Evolutionary conservation across 2,797 vertebrate species (phyloP), one percentile per base, ranked within the genome.

Genomic region (Setipinna tenuifilis): DNA sequence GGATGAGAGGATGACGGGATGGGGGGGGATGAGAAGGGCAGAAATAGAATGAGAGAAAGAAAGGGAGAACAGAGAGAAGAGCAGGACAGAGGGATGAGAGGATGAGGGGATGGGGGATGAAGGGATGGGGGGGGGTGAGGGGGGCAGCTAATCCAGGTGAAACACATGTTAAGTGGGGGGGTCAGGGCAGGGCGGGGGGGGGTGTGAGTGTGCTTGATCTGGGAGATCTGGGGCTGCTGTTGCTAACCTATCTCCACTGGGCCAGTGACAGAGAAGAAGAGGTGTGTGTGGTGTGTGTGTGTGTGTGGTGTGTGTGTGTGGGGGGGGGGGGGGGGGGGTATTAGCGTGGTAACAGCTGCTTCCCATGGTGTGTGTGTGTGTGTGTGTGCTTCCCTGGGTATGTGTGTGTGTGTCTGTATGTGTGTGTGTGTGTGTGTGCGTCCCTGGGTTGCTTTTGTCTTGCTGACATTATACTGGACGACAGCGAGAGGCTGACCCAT

Each of bases 101-200:
- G 3, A 48, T 48, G 46, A 48, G 46, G 10, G 46, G 46, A 48
- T 4, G 10, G 46, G 46, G 46, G 4, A 48, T 3, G 46, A 48
- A 48, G 46, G 46, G 46, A 10, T 48, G 10, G 3, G 10, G 46
- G 46, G 46, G 4, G 4, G 46, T 48, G 10, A 48, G 89, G 89
- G 92, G 91, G 91, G 89, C 85, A 89, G 87, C 85, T 95, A 93
- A 94, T 94, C 93, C 91, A 95, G 93, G 93, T 94, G 91, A 90
- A 93, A 92, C 91, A 89, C 86, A 86, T 90, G 90, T 88, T 87
- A 84, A 88, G 85, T 44, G 81, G 82, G 46, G 46, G 46, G 46
- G 46, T 48, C 46, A 48, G 46, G 46, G 82, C 7, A 44, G 2
- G 21, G 23, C 1, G 48, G 1, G 25, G 9, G 9, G 11, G 25